Conservation (phyloP, 2,797 vertebrate species). For the Echiichthys vipera region DNA sequence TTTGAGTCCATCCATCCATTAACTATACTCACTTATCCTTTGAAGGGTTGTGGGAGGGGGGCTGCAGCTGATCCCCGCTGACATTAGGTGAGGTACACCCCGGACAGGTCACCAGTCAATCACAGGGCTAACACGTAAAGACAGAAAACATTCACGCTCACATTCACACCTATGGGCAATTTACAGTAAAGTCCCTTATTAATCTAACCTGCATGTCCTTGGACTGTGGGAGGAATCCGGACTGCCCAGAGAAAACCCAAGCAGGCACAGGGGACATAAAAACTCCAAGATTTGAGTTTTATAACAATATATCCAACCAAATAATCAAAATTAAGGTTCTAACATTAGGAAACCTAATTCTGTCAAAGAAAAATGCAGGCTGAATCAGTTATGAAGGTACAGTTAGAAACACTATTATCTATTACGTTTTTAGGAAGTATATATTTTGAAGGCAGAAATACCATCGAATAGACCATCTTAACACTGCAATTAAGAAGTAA, state of each 20-base stretch:
- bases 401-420: neutral
- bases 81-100: neutral
- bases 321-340: no score
- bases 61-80: neutral
- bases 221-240: neutral
- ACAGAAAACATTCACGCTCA: constrained; percentile 3
- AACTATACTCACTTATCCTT: neutral
- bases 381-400: neutral
- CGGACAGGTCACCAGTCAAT: constrained; percentile 1
- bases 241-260: neutral
- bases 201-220: constrained; percentile 6
- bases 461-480: constrained; percentile 4
- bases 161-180: constrained; percentile 14
- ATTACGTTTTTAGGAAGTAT: neutral
- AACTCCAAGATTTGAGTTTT: neutral
- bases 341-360: neutral
- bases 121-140: neutral
- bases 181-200: neutral
- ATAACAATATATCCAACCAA: no score
- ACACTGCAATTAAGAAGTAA: constrained; percentile 28
- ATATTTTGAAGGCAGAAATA: neutral
- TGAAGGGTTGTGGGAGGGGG: neutral
- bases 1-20: neutral
- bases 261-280: neutral
- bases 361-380: neutral